Conservation (phyloP, 2,113 vertebrate species). For the Poicephalus meyeri region DNA sequence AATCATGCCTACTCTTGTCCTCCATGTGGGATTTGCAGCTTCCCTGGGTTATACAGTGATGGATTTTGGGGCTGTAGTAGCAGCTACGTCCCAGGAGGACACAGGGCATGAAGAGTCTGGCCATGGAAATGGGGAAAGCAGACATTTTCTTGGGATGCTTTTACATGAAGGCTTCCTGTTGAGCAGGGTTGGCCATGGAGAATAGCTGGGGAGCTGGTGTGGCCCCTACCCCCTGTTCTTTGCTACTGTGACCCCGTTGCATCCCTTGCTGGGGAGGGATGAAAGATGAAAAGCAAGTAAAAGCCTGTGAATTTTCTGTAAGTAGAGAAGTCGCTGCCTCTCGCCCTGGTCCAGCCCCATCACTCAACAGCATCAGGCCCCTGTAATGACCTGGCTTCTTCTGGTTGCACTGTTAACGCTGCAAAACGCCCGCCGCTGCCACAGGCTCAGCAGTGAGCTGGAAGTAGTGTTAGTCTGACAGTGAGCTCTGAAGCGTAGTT, state of each 20-base stretch:
- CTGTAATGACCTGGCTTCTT: neutral
- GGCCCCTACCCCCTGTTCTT: neutral
- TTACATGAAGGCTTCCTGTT: neutral
- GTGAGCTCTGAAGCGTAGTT: neutral
- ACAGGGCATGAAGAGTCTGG: neutral
- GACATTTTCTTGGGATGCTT: neutral
- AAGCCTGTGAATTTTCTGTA: neutral
- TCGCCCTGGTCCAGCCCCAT: neutral
- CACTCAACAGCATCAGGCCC: fast-evolving
- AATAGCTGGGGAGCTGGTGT: fast-evolving
- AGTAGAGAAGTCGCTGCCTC: neutral
- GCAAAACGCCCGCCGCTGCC: fast-evolving
- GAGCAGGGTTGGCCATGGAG: neutral
- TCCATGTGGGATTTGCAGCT: neutral
- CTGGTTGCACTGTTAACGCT: neutral
- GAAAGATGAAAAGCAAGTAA: neutral
- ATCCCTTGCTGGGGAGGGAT: neutral
- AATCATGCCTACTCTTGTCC: neutral
- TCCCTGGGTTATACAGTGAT: fast-evolving
- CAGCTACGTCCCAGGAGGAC: neutral
- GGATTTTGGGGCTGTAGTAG: neutral
- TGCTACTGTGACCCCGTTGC: neutral
- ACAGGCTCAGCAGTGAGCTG: fast-evolving
- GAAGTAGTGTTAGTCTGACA: neutral
- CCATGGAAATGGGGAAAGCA: neutral